These are phyloP conservation scores for Apocrypta bakeri DNA, from an alignment of 1,140 invertebrate species.

Conservation along the genomic window DNA sequence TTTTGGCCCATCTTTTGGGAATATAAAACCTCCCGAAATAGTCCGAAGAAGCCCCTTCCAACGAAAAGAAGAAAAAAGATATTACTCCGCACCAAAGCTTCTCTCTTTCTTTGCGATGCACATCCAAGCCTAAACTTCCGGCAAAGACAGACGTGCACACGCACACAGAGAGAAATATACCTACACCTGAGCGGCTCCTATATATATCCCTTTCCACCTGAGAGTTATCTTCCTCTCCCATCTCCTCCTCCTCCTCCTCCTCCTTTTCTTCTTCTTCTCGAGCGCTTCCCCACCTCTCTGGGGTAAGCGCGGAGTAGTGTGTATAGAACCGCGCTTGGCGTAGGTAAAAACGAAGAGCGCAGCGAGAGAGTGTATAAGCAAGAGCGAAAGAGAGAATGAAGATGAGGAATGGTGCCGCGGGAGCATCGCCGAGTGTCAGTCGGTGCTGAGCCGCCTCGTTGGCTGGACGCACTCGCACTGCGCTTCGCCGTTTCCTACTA, in stretches of 20 bases:
- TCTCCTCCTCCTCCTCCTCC: not conserved
- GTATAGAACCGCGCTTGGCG: not conserved
- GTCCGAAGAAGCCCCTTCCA: not conserved
- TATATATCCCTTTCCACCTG: constrained; percentile 10
- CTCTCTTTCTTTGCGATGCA: not conserved
- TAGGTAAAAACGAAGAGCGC: not conserved
- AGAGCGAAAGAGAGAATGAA: constrained; percentile 28
- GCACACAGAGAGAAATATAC: too few species aligned
- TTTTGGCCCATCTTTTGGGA: too few species aligned
- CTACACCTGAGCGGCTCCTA: constrained; percentile 1
- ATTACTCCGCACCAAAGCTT: too few species aligned
- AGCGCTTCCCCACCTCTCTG: not conserved
- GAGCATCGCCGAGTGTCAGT: constrained; percentile 49
- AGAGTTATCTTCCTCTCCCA: not conserved
- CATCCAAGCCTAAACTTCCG: constrained; percentile 20
- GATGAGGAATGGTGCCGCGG: constrained; percentile 44
- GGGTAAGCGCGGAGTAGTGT: not conserved
- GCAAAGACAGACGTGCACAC: not conserved
- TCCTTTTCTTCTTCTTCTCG: not conserved
- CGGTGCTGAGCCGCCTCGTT: constrained; percentile 43
- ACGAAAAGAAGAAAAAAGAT: not conserved
- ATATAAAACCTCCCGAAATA: not conserved
- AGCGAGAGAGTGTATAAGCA: constrained; percentile 5
- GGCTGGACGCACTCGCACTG: constrained; percentile 27
- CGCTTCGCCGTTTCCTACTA: not conserved